Conservation (phyloP, 1,140 invertebrate genomes). For the Caenorhabditis latens region DNA sequence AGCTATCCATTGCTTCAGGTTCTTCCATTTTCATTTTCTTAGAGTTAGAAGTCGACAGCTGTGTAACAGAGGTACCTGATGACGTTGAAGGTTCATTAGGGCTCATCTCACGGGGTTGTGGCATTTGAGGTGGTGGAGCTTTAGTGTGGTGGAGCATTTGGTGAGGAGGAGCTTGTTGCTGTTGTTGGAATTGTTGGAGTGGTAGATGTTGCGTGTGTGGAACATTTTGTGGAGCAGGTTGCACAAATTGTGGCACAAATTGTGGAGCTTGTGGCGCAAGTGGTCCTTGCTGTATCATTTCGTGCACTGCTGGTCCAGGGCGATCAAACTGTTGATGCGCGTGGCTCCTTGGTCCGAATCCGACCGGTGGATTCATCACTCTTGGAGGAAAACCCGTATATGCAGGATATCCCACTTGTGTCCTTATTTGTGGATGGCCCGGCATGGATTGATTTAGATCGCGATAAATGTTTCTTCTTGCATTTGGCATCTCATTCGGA, state of each 20-base stretch:
- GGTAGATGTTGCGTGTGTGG: background rate
- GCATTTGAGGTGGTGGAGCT: background rate
- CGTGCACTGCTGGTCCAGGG: no score
- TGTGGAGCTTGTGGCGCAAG: no score
- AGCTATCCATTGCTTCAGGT: constrained; percentile 4
- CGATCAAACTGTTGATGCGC: no score
- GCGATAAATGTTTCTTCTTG: background rate
- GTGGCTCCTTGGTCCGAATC: no score
- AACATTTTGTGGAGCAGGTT: no score
- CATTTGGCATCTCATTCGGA: background rate
- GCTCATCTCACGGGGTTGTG: background rate
- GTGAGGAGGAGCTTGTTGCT: background rate
- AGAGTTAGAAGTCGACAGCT: background rate
- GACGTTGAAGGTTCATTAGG: constrained; percentile 5
- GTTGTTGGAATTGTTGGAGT: background rate
- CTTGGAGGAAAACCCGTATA: background rate
- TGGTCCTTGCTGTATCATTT: no score
- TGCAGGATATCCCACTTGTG: background rate
- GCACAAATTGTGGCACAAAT: no score
- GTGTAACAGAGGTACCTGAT: background rate
- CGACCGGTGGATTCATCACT: no score
- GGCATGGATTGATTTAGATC: background rate
- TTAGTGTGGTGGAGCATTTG: background rate
- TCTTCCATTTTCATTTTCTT: background rate
- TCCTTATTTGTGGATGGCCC: background rate